Percentiles rank a stretch among this genome's conserved stretches.
These are phyloP conservation scores for Lamellibrachia luymesi DNA, from an alignment of 1,140 invertebrate genomes.

Conservation along the genomic window DNA sequence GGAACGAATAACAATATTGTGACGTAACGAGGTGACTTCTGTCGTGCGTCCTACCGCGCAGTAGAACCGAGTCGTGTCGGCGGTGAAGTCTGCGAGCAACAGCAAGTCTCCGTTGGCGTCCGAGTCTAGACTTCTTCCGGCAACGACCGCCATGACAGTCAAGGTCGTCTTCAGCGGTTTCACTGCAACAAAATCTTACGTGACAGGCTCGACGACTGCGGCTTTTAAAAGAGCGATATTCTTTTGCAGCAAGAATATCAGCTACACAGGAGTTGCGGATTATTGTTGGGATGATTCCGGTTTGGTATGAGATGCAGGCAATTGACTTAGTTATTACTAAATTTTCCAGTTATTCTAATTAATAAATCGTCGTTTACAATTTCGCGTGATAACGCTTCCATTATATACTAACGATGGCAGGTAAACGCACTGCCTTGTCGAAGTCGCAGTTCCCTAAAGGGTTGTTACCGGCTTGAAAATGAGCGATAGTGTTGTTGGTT, in stretches of 20 bases:
- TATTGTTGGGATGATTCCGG: background rate
- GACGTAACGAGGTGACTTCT: background rate
- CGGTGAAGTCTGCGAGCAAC: background rate
- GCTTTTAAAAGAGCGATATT: background rate
- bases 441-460: background rate
- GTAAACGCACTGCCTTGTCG: background rate
- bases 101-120: background rate
- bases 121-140: background rate
- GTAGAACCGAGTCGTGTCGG: background rate
- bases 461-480: background rate
- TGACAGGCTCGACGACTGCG: background rate
- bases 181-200: background rate
- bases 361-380: too few species aligned
- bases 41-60: background rate
- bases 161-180: background rate
- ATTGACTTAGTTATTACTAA: background rate
- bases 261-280: background rate
- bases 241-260: background rate
- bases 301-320: background rate
- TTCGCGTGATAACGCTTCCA: too few species aligned
- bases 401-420: background rate
- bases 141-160: background rate
- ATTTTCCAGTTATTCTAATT: background rate
- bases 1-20: background rate
- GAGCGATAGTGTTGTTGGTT: background rate